These are phyloP conservation scores for Helleia helle DNA, from an alignment of 2,888 invertebrate species.

Conservation along the genomic window DNA sequence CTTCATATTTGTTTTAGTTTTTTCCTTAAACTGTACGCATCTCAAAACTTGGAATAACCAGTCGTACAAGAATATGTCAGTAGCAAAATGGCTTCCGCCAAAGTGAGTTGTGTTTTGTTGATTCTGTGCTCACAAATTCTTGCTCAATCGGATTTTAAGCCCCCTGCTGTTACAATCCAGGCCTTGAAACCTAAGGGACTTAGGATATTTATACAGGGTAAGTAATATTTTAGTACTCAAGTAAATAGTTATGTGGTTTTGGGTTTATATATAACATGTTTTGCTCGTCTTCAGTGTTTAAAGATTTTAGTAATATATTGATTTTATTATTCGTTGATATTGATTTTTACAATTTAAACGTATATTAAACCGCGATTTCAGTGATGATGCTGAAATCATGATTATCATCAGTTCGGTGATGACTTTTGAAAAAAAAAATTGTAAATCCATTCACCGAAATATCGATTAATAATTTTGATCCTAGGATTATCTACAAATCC, in stretches of 20 bases:
- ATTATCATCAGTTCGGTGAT: too few relatives aligned
- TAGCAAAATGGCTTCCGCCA: slow-evolving; percentile 18
- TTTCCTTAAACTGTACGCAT: not conserved
- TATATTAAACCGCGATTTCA: too few relatives aligned
- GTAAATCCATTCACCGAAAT: too few relatives aligned
- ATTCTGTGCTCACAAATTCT: slow-evolving; percentile 12
- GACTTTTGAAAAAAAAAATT: too few relatives aligned
- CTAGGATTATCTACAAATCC: too few relatives aligned
- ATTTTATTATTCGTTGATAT: not conserved
- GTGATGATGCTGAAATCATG: too few relatives aligned
- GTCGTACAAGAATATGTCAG: slow-evolving; percentile 41
- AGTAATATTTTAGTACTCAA: slow-evolving; percentile 20
- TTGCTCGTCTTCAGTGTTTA: not conserved
- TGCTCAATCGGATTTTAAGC: slow-evolving; percentile 24
- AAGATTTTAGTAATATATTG: not conserved
- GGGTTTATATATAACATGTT: not conserved
- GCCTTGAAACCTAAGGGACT: slow-evolving; percentile 73
- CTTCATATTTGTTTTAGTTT: too few relatives aligned
- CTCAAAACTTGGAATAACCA: slow-evolving; percentile 2
- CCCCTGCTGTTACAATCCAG: slow-evolving; percentile 69
- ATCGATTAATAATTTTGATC: too few relatives aligned
- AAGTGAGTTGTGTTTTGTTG: slow-evolving; percentile 13
- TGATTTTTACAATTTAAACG: too few relatives aligned
- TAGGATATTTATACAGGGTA: slow-evolving; percentile 74
- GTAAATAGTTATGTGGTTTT: not conserved